Conservation (phyloP, 2,888 invertebrate genomes). For the Actias luna region DNA sequence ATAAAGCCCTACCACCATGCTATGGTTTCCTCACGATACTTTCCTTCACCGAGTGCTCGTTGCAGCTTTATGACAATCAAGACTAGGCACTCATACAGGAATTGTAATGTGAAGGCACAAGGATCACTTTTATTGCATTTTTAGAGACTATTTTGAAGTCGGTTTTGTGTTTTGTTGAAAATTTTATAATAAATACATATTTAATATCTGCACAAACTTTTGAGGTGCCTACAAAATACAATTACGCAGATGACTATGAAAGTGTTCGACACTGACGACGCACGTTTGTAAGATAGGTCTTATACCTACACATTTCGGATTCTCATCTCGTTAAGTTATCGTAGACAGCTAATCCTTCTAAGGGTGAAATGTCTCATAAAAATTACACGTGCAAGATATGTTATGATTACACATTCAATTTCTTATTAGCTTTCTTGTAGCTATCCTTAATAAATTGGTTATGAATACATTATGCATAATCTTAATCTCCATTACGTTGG, state of each 20-base stretch:
- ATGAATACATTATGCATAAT: neutral
- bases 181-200: too few species aligned
- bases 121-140: too few species aligned
- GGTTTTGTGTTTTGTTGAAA: too few species aligned
- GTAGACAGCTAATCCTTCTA: neutral
- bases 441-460: neutral
- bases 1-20: too few species aligned
- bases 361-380: slow-evolving; percentile 5
- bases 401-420: neutral
- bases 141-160: too few species aligned
- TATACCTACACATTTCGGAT: neutral
- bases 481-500: neutral
- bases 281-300: neutral
- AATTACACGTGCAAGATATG: slow-evolving; percentile 1
- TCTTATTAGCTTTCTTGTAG: neutral
- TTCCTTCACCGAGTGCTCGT: too few species aligned
- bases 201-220: too few species aligned
- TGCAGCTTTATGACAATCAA: too few species aligned
- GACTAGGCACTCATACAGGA: too few species aligned
- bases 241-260: neutral
- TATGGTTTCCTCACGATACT: too few species aligned
- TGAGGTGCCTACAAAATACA: too few species aligned
- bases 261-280: neutral
- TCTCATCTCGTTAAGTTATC: slow-evolving; percentile 3
- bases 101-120: too few species aligned